A percentile compares a stretch with the other conserved stretches of the same genome.
phyloP scores from a whole-genome alignment of 2,113 vertebrate species.

The Pomatostomus ruficeps region DNA sequence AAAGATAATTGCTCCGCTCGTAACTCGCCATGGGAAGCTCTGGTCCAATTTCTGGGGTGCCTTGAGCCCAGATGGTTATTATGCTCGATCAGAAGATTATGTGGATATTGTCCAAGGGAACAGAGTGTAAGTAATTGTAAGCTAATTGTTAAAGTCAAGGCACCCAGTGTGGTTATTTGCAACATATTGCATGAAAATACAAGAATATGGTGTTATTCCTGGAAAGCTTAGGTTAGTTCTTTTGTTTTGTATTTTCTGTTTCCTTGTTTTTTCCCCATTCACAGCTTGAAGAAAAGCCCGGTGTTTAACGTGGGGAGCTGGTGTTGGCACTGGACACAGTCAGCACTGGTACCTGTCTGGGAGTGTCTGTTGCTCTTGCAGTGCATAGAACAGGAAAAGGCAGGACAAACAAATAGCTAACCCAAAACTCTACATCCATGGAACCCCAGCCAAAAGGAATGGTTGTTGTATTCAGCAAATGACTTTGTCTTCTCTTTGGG shows the following conservation, averaged over 20 bases:
- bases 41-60: slow-evolving; percentile 99
- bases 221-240: neutral
- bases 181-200: neutral
- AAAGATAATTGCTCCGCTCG: slow-evolving; percentile 92
- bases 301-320: neutral
- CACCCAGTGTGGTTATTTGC: neutral
- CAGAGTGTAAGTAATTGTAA: slow-evolving; percentile 83
- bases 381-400: neutral
- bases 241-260: neutral
- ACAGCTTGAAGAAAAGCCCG: neutral
- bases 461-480: neutral
- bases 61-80: slow-evolving; percentile 92
- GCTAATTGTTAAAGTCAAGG: neutral
- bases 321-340: neutral
- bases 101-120: slow-evolving; percentile 95
- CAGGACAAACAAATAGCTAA: neutral
- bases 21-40: slow-evolving; percentile 90
- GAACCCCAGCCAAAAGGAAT: neutral
- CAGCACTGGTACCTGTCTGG: neutral
- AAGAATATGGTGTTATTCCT: neutral
- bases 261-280: neutral
- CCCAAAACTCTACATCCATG: neutral
- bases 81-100: slow-evolving; percentile 95
- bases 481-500: neutral
- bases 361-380: neutral